Percentiles rank a stretch among this genome's conserved stretches.
Evolutionary conservation across 2,113 vertebrate genomes (phyloP).

Genomic region (Regulus satrapa): DNA sequence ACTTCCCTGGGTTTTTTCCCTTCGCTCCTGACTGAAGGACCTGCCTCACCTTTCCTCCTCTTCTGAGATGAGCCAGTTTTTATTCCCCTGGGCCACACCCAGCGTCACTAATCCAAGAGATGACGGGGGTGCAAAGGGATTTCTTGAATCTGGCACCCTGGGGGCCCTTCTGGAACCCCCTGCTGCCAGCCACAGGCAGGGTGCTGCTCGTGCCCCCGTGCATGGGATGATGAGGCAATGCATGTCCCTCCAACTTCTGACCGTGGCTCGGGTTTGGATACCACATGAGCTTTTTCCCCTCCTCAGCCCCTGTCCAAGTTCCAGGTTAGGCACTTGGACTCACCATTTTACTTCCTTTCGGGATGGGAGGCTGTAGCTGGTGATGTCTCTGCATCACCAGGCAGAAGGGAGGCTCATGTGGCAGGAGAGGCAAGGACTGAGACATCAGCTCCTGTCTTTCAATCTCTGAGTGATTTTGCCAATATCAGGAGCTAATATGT

Average conservation of each 20-base stretch:
- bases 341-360: not conserved
- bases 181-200: not conserved
- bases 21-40: not conserved
- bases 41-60: not conserved
- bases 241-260: not conserved
- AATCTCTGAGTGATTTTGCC: not conserved
- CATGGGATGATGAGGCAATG: not conserved
- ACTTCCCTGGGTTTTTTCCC: not conserved
- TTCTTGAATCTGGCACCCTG: not conserved
- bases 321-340: fast-evolving
- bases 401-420: not conserved
- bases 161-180: not conserved
- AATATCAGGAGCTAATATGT: not conserved
- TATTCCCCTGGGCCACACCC: not conserved
- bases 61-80: not conserved
- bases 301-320: not conserved
- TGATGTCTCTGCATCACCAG: not conserved
- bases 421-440: not conserved
- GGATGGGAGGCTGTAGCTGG: not conserved
- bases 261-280: not conserved
- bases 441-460: not conserved
- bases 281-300: fast-evolving
- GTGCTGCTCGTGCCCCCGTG: fast-evolving
- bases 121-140: not conserved
- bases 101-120: not conserved